phyloP scores from a whole-genome alignment of 2,888 invertebrate species.

The Harpalus rubripes region DNA sequence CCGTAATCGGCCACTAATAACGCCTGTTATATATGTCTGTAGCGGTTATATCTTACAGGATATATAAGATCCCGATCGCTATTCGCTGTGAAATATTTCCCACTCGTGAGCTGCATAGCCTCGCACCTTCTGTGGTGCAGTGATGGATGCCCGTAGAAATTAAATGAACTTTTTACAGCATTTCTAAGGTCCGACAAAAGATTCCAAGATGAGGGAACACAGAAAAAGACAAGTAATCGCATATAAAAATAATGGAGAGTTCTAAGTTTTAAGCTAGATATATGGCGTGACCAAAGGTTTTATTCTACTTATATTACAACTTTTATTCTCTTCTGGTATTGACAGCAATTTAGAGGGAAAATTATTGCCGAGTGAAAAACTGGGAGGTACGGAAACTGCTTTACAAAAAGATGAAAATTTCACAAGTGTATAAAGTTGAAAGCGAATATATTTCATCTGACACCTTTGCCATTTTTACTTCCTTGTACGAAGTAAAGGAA shows the following conservation, averaged over 20 bases:
- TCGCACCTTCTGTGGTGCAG: neutral
- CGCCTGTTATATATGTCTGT: conserved; percentile 64
- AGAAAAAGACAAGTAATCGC: neutral
- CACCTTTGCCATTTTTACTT: too few species aligned
- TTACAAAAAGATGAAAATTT: neutral
- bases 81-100: conserved; percentile 51
- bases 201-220: neutral
- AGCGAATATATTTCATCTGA: neutral
- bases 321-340: neutral
- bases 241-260: neutral
- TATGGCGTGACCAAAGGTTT: conserved; percentile 1
- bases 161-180: conserved; percentile 50
- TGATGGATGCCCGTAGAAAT: conserved; percentile 15
- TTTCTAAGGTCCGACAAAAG: conserved; percentile 26
- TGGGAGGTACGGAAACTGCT: neutral
- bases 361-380: neutral
- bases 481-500: too few species aligned
- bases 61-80: conserved; percentile 42
- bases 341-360: neutral
- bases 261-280: neutral
- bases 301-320: neutral
- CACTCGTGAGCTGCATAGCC: conserved; percentile 47
- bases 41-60: conserved; percentile 59
- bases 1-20: conserved; percentile 65
- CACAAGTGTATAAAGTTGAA: neutral